A percentile compares a stretch with the other conserved stretches of the same genome.
Conservation (phyloP, 1,140 invertebrate genomes). For the Nixonia krombeini region DNA sequence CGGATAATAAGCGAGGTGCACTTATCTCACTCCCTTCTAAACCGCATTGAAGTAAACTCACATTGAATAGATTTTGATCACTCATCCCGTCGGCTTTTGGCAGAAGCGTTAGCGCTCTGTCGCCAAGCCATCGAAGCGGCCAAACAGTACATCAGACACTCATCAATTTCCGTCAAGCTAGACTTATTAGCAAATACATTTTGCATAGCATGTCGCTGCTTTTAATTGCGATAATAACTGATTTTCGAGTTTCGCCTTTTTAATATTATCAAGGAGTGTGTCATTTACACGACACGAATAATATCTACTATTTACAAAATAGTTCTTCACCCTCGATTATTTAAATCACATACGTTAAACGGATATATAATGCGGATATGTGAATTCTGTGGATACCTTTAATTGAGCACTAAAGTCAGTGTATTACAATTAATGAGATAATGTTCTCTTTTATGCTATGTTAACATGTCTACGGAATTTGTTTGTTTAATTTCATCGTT, state of each 20-base stretch:
- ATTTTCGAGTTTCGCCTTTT: slow-evolving; percentile 7
- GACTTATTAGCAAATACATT: slow-evolving; percentile 19
- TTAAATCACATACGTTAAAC: no score
- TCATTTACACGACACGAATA: background rate
- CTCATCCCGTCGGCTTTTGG: background rate
- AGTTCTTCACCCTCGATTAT: no score
- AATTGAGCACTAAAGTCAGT: no score
- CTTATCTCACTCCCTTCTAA: slow-evolving; percentile 4
- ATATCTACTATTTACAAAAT: no score
- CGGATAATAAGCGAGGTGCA: slow-evolving; percentile 35
- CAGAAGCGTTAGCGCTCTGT: slow-evolving; percentile 12
- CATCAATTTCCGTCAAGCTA: slow-evolving; percentile 29
- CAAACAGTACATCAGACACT: slow-evolving; percentile 34
- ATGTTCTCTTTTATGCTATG: no score
- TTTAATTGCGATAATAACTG: slow-evolving; percentile 8
- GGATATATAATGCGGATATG: background rate
- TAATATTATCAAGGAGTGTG: background rate
- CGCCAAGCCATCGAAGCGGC: slow-evolving; percentile 12
- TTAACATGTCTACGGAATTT: no score
- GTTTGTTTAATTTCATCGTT: no score
- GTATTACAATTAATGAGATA: no score
- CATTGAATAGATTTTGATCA: slow-evolving; percentile 29
- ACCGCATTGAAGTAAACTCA: slow-evolving; percentile 6
- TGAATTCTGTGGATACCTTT: no score
- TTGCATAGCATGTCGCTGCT: slow-evolving; percentile 19